Conservation (phyloP, 2,113 vertebrate genomes). For the human region DNA sequence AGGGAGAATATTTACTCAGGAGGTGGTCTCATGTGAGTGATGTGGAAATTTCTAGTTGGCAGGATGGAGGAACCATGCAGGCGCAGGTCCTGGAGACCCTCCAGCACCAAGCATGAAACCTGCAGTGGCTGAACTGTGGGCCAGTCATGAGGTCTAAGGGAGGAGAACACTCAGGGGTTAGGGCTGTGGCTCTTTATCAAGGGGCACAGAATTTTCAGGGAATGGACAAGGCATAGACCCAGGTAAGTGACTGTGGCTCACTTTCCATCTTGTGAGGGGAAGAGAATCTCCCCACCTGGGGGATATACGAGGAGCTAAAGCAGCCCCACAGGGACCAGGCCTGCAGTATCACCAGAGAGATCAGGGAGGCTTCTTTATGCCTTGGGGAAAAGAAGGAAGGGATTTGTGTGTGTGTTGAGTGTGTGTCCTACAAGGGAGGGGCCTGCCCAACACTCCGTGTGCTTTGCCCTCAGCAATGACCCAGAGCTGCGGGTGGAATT, state of each 20-base stretch:
- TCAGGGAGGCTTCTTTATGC: background rate
- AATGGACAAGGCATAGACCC: background rate
- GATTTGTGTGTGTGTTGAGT: rapidly evolving
- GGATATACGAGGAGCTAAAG: background rate
- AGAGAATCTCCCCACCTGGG: background rate
- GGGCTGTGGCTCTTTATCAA: no score
- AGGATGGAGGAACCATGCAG: no score
- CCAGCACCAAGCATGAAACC: no score
- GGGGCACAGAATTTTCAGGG: background rate
- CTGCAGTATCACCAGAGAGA: background rate
- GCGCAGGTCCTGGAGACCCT: no score
- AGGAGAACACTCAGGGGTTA: no score
- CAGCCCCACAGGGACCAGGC: background rate
- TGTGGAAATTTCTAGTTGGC: no score
- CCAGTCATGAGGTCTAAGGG: no score
- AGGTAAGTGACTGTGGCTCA: background rate
- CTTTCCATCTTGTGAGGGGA: background rate
- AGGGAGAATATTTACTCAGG: background rate
- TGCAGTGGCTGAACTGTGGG: no score
- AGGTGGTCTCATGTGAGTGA: background rate
- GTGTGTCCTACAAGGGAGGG: background rate
- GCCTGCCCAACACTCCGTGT: background rate
- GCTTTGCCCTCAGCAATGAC: background rate
- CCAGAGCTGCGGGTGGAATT: background rate
- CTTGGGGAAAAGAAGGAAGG: background rate